Evolutionary conservation across 1,140 invertebrate species (phyloP).

Genomic region (Coboldia fuscipes): DNA sequence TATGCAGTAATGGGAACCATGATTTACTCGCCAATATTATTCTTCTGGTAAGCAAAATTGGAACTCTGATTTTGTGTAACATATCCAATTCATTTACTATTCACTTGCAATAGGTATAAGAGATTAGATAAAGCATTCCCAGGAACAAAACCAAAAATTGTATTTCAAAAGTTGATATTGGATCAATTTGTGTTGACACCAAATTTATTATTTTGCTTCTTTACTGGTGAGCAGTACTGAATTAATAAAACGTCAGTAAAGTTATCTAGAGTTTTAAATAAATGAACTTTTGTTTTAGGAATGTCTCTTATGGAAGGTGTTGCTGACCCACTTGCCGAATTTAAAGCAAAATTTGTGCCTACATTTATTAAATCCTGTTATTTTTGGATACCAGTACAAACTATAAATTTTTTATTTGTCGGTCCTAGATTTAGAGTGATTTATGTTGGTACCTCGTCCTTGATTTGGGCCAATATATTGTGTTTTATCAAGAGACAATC

Average conservation of each 20-base stretch:
- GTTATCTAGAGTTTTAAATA: not conserved
- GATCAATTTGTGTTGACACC: slow-evolving; percentile 63
- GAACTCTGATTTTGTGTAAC: not conserved
- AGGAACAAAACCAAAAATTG: slow-evolving; percentile 35
- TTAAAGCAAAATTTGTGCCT: slow-evolving; percentile 42
- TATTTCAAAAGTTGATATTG: slow-evolving; percentile 44
- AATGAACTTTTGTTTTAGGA: slow-evolving; percentile 21
- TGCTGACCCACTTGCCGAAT: slow-evolving; percentile 40
- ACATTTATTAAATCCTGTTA: slow-evolving; percentile 49
- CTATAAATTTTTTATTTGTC: slow-evolving; percentile 46
- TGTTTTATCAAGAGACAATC: slow-evolving; percentile 48
- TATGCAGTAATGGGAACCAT: slow-evolving; percentile 35
- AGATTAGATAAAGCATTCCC: slow-evolving; percentile 46
- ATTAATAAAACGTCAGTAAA: not conserved
- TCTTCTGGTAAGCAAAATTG: slow-evolving; percentile 28
- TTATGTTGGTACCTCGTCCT: slow-evolving; percentile 45
- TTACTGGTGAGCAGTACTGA: slow-evolving; percentile 30
- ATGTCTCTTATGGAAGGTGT: slow-evolving; percentile 50
- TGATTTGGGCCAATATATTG: slow-evolving; percentile 57
- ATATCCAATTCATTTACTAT: slow-evolving; percentile 1
- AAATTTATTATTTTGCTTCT: slow-evolving; percentile 42
- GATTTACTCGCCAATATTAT: slow-evolving; percentile 34
- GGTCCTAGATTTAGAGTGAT: slow-evolving; percentile 41
- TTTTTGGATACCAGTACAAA: slow-evolving; percentile 60
- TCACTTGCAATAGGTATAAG: slow-evolving; percentile 39